phyloP scores from a whole-genome alignment of 1,140 invertebrate species.

The Daktulosphaira vitifoliae region DNA sequence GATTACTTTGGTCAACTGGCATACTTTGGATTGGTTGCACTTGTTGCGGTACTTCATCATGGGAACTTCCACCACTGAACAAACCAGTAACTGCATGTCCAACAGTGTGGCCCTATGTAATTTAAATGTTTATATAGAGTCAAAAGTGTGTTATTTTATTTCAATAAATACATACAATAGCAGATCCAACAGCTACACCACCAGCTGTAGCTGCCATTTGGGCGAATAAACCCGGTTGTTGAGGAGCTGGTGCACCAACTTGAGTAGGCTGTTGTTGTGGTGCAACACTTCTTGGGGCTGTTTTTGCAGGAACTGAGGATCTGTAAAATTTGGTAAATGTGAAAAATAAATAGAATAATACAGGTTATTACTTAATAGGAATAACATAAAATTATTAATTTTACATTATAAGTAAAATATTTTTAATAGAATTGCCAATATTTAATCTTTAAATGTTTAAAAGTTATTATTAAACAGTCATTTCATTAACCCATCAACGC shows the following conservation, averaged over 20 bases:
- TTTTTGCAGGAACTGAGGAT: conserved; percentile 27
- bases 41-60: conserved; percentile 40
- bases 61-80: conserved; percentile 62
- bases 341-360: not conserved
- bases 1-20: conserved; percentile 41
- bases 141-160: not conserved
- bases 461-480: no score
- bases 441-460: not conserved
- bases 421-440: not conserved
- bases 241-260: conserved; percentile 47
- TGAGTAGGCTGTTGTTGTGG: conserved; percentile 43
- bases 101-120: conserved; percentile 63
- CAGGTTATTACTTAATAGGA: not conserved
- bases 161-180: conserved; percentile 54
- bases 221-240: conserved; percentile 60
- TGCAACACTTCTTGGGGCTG: conserved; percentile 11
- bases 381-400: not conserved
- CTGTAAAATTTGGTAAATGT: conserved; percentile 3
- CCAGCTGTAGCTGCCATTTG: conserved; percentile 89
- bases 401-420: not conserved
- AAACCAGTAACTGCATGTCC: conserved; percentile 76
- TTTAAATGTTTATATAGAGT: no score
- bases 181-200: conserved; percentile 79
- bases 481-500: no score
- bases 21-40: conserved; percentile 42